Evolutionary conservation across 92 coral and sea anemone genomes (phyloP), one percentile per base, ranked within the genome.

Genomic region (Phenganax subtilis): DNA sequence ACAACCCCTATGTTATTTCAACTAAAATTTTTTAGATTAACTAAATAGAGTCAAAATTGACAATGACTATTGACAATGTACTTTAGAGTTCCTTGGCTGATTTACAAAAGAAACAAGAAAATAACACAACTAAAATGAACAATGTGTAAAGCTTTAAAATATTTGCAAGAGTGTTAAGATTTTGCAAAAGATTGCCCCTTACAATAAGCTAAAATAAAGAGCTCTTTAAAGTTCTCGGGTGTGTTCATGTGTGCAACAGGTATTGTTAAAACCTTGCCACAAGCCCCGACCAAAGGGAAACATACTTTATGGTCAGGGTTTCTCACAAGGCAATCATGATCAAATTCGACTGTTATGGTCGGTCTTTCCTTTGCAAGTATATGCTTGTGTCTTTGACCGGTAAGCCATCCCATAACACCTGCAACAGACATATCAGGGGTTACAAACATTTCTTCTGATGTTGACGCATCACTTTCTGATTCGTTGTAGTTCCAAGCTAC

Each of bases 131-230:
- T 1, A 37, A 37, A 37, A 37, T 37, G 47, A 37, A 37, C 47
- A 8, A 62, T 2, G 3, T 15, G 27, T 62, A 1, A 62, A 62
- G 27, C 15, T 62, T 1, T 62, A 28, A 62, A 62, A 62, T 28
- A 62, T 62, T 62, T 28, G 16, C 1, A 20, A 15, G 47, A 1
- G 15, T 20, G 3, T 75, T 47, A 77, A 53, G 81, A 77, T 30
- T 78, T 85, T 31, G 80, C 84, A 85, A 85, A 85, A 72, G 55
- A 68, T 58, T 85, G 87, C 29, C 84, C 87, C 61, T 64, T 84
- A 30, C 80, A 70, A 57, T 70, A 85, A 57, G 87, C 80, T 67
- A 85, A 55, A 64, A 84, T 51, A 58, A 85, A 74, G 30, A 85
- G 64, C 44, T 70, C 70, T 54, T 85, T 69, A 57, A 77, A 77